Base-by-base conservation (phyloP, 92 coral and sea anemone genomes). In the Zoanthus sociatus region DNA sequence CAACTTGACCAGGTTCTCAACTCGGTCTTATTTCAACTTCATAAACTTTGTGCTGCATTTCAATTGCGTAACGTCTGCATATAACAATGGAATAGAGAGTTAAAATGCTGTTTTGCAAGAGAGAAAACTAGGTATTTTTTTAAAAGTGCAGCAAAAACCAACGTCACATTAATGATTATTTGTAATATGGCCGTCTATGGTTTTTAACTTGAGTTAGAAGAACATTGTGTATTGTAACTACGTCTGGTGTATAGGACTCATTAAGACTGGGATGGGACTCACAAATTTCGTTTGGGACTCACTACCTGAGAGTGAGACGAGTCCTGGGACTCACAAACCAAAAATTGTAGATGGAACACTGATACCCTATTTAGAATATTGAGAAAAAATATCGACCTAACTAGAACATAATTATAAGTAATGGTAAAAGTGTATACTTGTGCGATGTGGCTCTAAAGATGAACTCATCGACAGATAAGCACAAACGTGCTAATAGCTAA, bases 11-110 rank as follows among this genome's bases (percentile, higher is more conserved):
- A 75, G 79, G 64, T 75, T 75, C 64, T 75, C 79, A 75, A 75
- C 79, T 75, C 79, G 79, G 79, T 75, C 79, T 75, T 48, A 75
- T 50, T 48, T 75, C 79, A 75, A 75, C 79, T 75, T 75, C 79
- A 75, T 50, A 75, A 75, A 48, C 79, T 75, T 75, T 50, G 79
- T 73, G 77, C 77, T 73, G 77, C 77, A 42, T 73, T 73, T 73
- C 77, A 73, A 12, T 73, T 73, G 77, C 77, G 77, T 42, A 73
- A 73, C 10, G 77, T 73, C 77, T 73, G 77, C 51, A 73, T 73
- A 73, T 73, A 73, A 73, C 54, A 73, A 73, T 73, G 21, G 77
- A 73, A 16, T 73, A 73, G 77, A 16, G 77, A 44, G 77, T 73
- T 42, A 42, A 73, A 44, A 73, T 73, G 77, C 55, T 73, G 77